Evolutionary conservation across 1,140 invertebrate species (phyloP).

Genomic region (Oryctes rhinoceros): DNA sequence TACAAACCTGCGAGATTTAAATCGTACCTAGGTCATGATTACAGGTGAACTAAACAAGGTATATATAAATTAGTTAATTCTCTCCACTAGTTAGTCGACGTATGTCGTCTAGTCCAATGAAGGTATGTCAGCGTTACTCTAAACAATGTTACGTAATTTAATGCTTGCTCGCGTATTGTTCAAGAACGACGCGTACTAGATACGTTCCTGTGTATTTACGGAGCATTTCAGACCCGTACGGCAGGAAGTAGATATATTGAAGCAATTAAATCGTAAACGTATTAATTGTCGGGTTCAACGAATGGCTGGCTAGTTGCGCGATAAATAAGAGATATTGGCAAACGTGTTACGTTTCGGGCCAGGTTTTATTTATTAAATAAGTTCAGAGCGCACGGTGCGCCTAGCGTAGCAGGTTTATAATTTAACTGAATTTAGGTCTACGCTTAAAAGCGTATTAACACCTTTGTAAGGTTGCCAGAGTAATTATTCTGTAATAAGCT

Average conservation of each 20-base stretch:
- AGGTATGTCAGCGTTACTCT: slow-evolving; percentile 25
- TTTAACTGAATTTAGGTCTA: no score
- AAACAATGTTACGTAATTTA: slow-evolving; percentile 34
- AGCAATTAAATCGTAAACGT: background rate
- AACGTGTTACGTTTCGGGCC: no score
- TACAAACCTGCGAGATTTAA: background rate
- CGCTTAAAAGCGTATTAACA: no score
- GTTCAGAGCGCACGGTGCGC: no score
- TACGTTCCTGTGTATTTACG: background rate
- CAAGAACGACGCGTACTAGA: background rate
- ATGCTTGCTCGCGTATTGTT: slow-evolving; percentile 35
- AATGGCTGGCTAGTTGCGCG: no score
- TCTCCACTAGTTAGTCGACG: slow-evolving; percentile 29
- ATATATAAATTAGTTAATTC: slow-evolving; percentile 33
- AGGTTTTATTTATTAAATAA: no score
- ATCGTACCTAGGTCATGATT: background rate
- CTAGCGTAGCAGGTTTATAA: no score
- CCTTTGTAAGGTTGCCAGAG: no score
- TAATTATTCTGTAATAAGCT: no score
- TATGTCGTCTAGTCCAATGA: slow-evolving; percentile 25
- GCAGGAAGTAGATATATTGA: background rate
- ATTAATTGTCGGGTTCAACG: no score
- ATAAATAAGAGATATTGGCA: no score
- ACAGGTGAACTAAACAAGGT: background rate
- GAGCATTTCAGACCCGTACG: background rate